Evolutionary conservation across 2,113 vertebrate genomes (phyloP).

Genomic region (Neodon shergylaensis): DNA sequence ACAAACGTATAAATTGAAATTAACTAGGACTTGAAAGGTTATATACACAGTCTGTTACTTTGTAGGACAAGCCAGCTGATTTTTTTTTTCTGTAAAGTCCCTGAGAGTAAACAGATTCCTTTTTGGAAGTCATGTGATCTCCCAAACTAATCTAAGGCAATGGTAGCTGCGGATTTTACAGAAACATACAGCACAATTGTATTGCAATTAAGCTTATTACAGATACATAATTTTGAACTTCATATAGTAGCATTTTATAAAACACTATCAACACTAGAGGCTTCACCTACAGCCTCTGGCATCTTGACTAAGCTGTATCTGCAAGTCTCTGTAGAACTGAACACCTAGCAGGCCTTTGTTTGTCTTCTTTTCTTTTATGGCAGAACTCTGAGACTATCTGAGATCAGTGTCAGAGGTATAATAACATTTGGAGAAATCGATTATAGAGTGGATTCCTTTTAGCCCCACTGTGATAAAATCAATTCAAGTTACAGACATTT

Average conservation of each 20-base stretch:
- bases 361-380: background rate
- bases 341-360: background rate
- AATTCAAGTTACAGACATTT: background rate
- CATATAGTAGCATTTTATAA: background rate
- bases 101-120: background rate
- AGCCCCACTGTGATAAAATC: background rate
- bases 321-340: background rate
- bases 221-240: background rate
- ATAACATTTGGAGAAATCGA: background rate
- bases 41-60: background rate
- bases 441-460: background rate
- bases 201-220: background rate
- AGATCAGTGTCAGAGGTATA: background rate
- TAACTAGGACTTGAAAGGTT: background rate
- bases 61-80: fast-evolving
- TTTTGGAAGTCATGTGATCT: background rate
- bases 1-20: background rate
- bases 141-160: background rate
- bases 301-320: background rate
- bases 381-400: background rate
- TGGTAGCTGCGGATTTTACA: background rate
- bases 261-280: background rate
- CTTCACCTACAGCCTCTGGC: background rate
- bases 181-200: background rate
- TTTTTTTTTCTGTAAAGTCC: background rate